These are phyloP conservation scores for Poeciliopsis infans DNA, from an alignment of 2,797 vertebrate species.

Conservation along the genomic window DNA sequence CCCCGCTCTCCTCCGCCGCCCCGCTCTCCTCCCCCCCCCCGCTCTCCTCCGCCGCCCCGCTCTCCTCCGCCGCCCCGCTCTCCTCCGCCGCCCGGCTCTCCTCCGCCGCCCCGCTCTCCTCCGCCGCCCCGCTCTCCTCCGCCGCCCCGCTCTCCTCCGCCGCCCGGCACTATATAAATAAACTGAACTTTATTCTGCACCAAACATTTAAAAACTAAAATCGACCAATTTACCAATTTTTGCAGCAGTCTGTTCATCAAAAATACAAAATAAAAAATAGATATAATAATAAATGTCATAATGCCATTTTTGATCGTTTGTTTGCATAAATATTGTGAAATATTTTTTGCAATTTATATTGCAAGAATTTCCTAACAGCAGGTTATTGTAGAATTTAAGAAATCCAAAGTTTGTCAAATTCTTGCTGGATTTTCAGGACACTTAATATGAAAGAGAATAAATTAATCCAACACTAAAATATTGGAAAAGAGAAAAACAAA, in stretches of 20 bases:
- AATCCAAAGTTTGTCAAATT: neutral
- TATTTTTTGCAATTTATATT: neutral
- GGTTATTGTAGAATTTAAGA: neutral
- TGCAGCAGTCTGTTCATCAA: neutral
- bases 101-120: accelerated
- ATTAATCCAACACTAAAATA: neutral
- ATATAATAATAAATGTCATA: neutral
- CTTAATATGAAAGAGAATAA: neutral
- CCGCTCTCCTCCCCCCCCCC: too few relatives aligned
- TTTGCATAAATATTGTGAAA: neutral
- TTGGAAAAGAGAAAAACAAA: neutral
- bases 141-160: neutral
- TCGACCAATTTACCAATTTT: neutral
- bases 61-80: too few relatives aligned
- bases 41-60: neutral
- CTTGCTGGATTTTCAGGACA: neutral
- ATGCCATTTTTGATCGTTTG: too few relatives aligned
- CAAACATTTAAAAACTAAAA: neutral
- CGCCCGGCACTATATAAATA: too few relatives aligned
- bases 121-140: too few relatives aligned
- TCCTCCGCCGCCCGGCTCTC: too few relatives aligned
- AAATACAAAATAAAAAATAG: neutral
- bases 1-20: accelerated
- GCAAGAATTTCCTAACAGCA: neutral
- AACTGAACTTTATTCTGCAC: neutral